These are phyloP conservation scores for Taurulus bubalis DNA, from an alignment of 2,113 vertebrate species.

Conservation along the genomic window DNA sequence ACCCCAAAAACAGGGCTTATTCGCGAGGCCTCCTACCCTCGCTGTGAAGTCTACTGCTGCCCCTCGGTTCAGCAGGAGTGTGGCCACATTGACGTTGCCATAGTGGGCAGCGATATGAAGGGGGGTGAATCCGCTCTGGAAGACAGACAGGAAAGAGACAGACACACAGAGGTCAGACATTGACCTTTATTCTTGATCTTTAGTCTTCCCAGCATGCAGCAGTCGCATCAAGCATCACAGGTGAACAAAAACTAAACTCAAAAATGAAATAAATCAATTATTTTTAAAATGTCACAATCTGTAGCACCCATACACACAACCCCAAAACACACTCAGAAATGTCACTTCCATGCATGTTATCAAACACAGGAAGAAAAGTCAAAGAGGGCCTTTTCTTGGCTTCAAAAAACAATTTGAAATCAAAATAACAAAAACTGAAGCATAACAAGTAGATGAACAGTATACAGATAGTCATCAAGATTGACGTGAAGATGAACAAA, in stretches of 20 bases:
- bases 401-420: constrained; percentile 17
- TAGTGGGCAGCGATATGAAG: constrained; percentile 98
- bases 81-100: constrained; percentile 96
- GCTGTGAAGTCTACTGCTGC: constrained; percentile 97
- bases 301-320: constrained; percentile 23
- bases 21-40: constrained; percentile 76
- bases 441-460: constrained; percentile 32
- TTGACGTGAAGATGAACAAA: constrained; percentile 41
- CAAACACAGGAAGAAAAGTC: constrained; percentile 21
- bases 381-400: not conserved
- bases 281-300: constrained; percentile 1
- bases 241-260: constrained; percentile 48
- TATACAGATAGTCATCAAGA: constrained; percentile 37
- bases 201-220: constrained; percentile 79
- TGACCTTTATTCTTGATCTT: constrained; percentile 10
- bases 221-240: constrained; percentile 70
- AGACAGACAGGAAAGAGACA: constrained; percentile 54
- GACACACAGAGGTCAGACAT: constrained; percentile 30
- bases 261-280: too few species aligned
- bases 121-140: constrained; percentile 96
- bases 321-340: constrained; percentile 54
- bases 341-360: constrained; percentile 54
- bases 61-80: constrained; percentile 94
- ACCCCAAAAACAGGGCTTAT: not conserved
- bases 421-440: constrained; percentile 20